These are phyloP conservation scores for Lasioglossum marginatum DNA, from an alignment of 2,888 invertebrate genomes.

Conservation along the genomic window DNA sequence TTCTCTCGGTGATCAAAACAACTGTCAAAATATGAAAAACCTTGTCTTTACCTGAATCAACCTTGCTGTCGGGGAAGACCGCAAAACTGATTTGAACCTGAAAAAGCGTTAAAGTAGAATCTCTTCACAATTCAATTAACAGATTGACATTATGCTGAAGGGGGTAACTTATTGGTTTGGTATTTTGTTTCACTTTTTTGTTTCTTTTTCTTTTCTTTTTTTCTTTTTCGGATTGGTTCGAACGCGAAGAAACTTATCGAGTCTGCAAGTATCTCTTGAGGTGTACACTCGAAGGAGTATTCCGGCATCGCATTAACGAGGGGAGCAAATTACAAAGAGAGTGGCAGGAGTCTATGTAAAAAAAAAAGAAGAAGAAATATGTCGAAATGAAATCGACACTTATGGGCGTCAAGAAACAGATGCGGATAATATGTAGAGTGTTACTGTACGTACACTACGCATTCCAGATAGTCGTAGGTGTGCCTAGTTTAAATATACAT, in stretches of 20 bases:
- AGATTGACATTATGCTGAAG: conserved; percentile 53
- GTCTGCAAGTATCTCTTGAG: conserved; percentile 11
- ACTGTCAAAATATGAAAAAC: conserved; percentile 76
- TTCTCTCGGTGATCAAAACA: conserved; percentile 78
- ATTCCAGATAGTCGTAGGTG: conserved; percentile 65
- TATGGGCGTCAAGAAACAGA: conserved; percentile 47
- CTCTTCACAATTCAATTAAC: conserved; percentile 67
- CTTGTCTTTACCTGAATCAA: conserved; percentile 83
- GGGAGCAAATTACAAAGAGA: conserved; percentile 38
- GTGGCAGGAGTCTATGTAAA: conserved; percentile 23
- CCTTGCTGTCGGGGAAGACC: conserved; percentile 83
- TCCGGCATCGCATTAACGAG: conserved; percentile 32
- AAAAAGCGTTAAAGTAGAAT: conserved; percentile 81
- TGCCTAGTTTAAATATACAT: conserved; percentile 57
- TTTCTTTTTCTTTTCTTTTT: background rate
- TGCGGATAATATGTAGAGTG: conserved; percentile 44
- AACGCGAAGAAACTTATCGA: conserved; percentile 29
- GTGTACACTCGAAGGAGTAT: conserved; percentile 29
- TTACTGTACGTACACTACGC: conserved; percentile 62
- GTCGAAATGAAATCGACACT: conserved; percentile 47
- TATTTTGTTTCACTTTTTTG: background rate
- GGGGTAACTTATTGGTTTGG: conserved; percentile 35
- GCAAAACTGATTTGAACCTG: conserved; percentile 83
- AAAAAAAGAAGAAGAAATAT: conserved; percentile 1
- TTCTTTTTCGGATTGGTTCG: background rate